Conservation (phyloP, 2,888 invertebrate genomes). For the Ischnus inquisitorius region DNA sequence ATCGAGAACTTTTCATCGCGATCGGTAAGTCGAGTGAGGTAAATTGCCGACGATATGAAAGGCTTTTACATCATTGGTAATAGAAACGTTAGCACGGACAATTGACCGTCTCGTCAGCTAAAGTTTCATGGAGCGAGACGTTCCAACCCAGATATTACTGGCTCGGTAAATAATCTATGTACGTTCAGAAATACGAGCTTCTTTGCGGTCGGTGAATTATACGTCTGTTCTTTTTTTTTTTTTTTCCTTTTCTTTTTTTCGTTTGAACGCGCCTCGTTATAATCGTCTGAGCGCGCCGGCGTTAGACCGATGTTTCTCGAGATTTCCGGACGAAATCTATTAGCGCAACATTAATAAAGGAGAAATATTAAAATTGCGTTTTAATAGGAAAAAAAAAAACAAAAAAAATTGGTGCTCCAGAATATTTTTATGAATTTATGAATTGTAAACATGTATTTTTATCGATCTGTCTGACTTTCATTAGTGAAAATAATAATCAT, state of each 20-base stretch:
- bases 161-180: too few species aligned
- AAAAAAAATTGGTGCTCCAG: not conserved
- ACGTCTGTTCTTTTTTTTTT: constrained; percentile 2
- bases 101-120: constrained; percentile 1
- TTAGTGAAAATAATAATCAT: too few species aligned
- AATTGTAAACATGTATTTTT: too few species aligned
- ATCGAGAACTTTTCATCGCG: not conserved
- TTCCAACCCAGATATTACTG: constrained; percentile 31
- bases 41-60: not conserved
- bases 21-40: not conserved
- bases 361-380: too few species aligned
- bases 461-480: too few species aligned
- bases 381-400: not conserved
- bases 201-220: constrained; percentile 4
- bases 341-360: not conserved
- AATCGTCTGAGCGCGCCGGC: constrained; percentile 35
- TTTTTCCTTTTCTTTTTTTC: not conserved
- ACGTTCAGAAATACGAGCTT: not conserved
- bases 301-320: not conserved
- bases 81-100: constrained; percentile 20
- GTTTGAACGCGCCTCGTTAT: constrained; percentile 14
- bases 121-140: constrained; percentile 31
- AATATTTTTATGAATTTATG: too few species aligned
- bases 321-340: not conserved
- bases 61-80: constrained; percentile 16